These are phyloP conservation scores for Spinus pinus DNA, from an alignment of 2,797 vertebrate genomes.

Conservation along the genomic window DNA sequence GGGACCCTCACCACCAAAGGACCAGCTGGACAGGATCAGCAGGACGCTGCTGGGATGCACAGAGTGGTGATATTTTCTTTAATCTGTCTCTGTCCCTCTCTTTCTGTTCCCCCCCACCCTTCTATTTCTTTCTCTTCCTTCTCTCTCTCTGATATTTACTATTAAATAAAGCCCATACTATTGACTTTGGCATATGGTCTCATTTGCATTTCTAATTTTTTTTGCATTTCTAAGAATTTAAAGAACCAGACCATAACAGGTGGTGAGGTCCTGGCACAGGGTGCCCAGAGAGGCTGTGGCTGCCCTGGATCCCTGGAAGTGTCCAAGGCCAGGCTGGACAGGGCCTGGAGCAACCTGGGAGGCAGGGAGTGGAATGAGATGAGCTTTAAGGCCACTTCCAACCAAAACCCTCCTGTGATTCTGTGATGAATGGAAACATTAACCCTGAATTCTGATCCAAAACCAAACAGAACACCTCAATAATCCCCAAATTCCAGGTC, in stretches of 20 bases:
- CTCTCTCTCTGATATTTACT: not conserved
- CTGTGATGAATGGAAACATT: not conserved
- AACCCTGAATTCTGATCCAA: not conserved
- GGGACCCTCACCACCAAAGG: not conserved
- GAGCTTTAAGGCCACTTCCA: not conserved
- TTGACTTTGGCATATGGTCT: not conserved
- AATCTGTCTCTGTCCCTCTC: not conserved
- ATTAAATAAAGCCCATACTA: not conserved
- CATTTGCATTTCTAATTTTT: not conserved
- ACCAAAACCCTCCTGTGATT: not conserved
- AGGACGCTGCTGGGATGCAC: rapidly evolving
- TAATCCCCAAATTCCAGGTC: rapidly evolving
- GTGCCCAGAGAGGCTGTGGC: not conserved
- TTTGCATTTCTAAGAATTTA: not conserved
- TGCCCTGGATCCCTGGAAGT: not conserved
- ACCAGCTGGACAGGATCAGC: not conserved
- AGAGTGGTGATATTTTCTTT: not conserved
- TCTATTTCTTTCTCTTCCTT: not conserved
- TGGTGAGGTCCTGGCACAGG: not conserved
- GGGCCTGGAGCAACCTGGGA: not conserved
- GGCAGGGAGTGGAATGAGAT: rapidly evolving
- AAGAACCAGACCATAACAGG: rapidly evolving
- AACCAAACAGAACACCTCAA: not conserved
- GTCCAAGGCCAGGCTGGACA: rapidly evolving
- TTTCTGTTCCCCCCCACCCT: not conserved